phyloP scores from a whole-genome alignment of 2,113 vertebrate species.

The Tragelaphus buxtoni region DNA sequence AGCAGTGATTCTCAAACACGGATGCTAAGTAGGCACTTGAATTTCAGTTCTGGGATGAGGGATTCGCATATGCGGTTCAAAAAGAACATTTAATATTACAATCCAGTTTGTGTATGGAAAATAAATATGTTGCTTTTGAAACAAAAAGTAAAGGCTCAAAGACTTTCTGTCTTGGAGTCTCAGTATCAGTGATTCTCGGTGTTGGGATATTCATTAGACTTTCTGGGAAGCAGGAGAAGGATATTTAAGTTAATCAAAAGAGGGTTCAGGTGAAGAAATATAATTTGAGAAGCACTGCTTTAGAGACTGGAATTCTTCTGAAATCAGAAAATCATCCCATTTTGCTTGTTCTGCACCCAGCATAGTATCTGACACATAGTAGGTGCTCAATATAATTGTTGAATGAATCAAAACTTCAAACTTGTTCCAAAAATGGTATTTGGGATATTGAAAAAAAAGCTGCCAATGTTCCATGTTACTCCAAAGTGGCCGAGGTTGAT shows the following conservation, averaged over 20 bases:
- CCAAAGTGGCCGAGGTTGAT: not conserved
- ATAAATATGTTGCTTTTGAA: not conserved
- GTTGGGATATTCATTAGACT: not conserved
- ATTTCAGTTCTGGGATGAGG: not conserved
- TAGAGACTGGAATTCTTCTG: slow-evolving; percentile 48
- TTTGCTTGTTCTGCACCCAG: slow-evolving; percentile 55
- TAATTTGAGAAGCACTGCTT: slow-evolving; percentile 72
- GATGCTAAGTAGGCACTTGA: not conserved
- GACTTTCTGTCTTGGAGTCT: not conserved
- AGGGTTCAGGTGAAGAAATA: not conserved
- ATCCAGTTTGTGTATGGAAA: not conserved
- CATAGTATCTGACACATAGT: slow-evolving; percentile 45
- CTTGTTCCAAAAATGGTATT: slow-evolving; percentile 34
- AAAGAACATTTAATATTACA: not conserved
- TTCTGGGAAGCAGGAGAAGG: not conserved
- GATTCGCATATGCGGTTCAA: not conserved
- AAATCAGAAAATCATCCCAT: slow-evolving; percentile 59
- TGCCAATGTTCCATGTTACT: not conserved
- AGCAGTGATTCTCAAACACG: slow-evolving; percentile 69
- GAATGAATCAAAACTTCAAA: slow-evolving; percentile 69
- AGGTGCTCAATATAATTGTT: slow-evolving; percentile 59
- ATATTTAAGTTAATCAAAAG: not conserved
- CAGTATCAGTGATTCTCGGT: not conserved
- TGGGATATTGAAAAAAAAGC: not conserved
- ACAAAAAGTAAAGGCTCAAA: not conserved